phyloP scores from a whole-genome alignment of 1,140 invertebrate species.

The Homarus americanus region DNA sequence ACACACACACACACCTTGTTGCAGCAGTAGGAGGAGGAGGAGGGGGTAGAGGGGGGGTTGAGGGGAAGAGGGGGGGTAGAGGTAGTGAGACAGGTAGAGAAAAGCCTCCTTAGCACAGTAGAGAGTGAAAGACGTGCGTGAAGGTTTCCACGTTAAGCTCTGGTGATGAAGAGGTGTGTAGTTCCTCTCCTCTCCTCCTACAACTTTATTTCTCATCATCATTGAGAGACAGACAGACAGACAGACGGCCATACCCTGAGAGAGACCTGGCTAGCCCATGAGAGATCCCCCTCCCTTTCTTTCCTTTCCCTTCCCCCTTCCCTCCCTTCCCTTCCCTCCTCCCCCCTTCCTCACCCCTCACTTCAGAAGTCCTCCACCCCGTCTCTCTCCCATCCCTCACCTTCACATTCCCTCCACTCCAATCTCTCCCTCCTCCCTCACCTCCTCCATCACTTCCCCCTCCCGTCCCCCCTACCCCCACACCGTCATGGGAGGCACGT shows the following conservation, averaged over 20 bases:
- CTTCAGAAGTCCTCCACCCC: not conserved
- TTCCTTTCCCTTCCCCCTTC: not conserved
- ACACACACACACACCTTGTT: too few relatives aligned
- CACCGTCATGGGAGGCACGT: not conserved
- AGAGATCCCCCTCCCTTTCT: not conserved
- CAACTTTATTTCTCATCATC: too few relatives aligned
- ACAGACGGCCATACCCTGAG: too few relatives aligned
- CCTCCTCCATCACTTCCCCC: not conserved
- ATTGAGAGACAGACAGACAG: too few relatives aligned
- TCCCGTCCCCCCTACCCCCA: not conserved
- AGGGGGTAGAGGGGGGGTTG: too few relatives aligned
- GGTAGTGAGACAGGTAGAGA: too few relatives aligned
- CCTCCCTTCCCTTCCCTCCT: not conserved
- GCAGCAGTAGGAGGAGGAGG: too few relatives aligned
- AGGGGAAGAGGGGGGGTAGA: too few relatives aligned
- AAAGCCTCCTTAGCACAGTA: not conserved
- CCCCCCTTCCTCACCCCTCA: too few relatives aligned
- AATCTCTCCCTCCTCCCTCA: not conserved
- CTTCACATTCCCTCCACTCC: not conserved
- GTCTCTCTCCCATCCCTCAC: not conserved
- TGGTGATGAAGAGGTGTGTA: not conserved
- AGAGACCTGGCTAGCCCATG: too few relatives aligned
- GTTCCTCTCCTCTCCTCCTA: too few relatives aligned
- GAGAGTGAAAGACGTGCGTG: not conserved
- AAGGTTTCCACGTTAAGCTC: not conserved